These are phyloP conservation scores for Drosophila ananassae DNA, from an alignment of 1,140 invertebrate genomes.

Conservation along the genomic window DNA sequence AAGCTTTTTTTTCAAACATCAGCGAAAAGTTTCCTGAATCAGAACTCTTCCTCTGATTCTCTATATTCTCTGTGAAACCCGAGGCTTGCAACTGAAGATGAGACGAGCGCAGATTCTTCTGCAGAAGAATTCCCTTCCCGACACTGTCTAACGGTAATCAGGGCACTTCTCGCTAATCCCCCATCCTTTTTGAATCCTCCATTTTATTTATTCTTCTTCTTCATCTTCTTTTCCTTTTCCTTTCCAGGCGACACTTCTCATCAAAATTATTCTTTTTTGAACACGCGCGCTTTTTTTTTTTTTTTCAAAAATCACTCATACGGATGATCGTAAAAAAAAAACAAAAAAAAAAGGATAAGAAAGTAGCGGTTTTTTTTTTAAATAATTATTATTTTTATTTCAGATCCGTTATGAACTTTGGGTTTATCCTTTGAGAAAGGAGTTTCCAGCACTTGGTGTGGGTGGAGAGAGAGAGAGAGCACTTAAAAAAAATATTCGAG, in stretches of 20 bases:
- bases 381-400: no score
- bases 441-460: constrained; percentile 11
- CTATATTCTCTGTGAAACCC: constrained; percentile 43
- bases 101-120: not conserved
- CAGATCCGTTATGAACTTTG: not conserved
- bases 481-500: constrained; percentile 27
- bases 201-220: no score
- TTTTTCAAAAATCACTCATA: no score
- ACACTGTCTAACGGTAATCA: constrained; percentile 5
- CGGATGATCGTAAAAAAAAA: not conserved
- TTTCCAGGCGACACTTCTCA: no score
- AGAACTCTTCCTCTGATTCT: not conserved
- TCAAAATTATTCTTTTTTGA: no score
- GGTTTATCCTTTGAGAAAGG: constrained; percentile 2
- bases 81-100: constrained; percentile 15
- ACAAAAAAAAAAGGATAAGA: constrained; percentile 14
- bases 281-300: no score
- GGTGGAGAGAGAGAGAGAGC: constrained; percentile 4
- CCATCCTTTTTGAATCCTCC: no score
- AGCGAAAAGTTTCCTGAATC: constrained; percentile 33
- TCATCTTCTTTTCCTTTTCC: no score
- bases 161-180: not conserved
- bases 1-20: constrained; percentile 37
- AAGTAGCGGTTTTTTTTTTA: constrained; percentile 9
- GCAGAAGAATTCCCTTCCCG: constrained; percentile 6